A percentile compares a stretch with the other conserved stretches of the same genome.
Evolutionary conservation across 2,797 vertebrate genomes (phyloP).

Genomic region (Molossus molossus): DNA sequence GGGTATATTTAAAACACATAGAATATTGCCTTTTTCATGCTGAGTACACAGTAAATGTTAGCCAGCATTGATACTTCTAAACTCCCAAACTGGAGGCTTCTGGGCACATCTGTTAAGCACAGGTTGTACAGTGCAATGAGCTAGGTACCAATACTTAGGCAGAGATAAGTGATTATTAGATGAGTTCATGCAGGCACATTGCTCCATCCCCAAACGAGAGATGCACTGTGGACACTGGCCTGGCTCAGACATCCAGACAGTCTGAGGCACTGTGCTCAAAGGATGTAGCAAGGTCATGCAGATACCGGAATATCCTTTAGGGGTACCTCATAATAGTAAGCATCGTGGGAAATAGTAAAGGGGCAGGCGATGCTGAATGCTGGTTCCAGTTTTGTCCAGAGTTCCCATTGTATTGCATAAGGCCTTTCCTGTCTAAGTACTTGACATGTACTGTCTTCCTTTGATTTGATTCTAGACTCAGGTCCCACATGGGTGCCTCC

Average conservation of each 20-base stretch:
- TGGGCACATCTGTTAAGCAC: not conserved
- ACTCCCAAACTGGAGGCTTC: not conserved
- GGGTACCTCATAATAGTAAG: not conserved
- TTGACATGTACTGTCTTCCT: not conserved
- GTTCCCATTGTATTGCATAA: not conserved
- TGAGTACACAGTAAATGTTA: not conserved
- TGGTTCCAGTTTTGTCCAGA: not conserved
- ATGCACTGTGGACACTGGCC: not conserved
- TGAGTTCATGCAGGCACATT: not conserved
- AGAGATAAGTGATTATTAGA: not conserved
- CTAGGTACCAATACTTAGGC: too few species aligned
- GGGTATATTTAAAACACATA: not conserved
- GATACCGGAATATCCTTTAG: not conserved
- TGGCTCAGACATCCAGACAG: not conserved
- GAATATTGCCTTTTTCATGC: not conserved
- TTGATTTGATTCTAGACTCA: not conserved
- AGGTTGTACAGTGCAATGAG: not conserved
- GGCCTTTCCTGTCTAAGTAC: not conserved
- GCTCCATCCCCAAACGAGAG: not conserved
- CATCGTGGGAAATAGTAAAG: not conserved
- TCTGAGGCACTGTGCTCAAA: not conserved
- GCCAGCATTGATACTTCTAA: not conserved
- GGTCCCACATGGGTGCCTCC: not conserved
- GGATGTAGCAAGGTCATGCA: not conserved
- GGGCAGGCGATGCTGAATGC: not conserved